A percentile compares a stretch with the other conserved stretches of the same genome.
Evolutionary conservation across 2,113 vertebrate genomes (phyloP).

Genomic region (Morphnarchus princeps): DNA sequence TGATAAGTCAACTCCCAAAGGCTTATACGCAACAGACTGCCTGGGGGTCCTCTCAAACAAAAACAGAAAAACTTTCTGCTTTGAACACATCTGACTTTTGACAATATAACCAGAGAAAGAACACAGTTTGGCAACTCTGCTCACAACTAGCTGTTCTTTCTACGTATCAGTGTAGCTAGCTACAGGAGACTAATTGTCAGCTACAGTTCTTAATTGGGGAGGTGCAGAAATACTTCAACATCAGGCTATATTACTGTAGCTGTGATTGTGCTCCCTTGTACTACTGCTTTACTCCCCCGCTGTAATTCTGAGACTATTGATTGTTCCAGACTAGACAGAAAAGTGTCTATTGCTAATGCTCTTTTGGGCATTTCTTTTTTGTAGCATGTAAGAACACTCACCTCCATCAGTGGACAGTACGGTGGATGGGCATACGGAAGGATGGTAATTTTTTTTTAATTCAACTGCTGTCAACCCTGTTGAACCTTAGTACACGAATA

Average conservation of each 20-base stretch:
- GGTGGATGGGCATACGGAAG: slow-evolving; percentile 61
- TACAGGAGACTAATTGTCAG: neutral
- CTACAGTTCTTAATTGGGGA: neutral
- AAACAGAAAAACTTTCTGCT: neutral
- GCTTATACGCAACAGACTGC: neutral
- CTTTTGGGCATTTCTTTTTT: neutral
- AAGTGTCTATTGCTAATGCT: neutral
- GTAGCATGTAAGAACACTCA: neutral
- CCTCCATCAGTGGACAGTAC: neutral
- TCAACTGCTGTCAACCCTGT: neutral
- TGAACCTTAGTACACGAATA: neutral
- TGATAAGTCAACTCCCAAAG: neutral
- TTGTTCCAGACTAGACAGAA: neutral
- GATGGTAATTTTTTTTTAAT: slow-evolving; percentile 35
- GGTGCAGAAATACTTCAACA: neutral
- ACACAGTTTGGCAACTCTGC: neutral
- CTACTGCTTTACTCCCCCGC: neutral
- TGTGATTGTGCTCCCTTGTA: neutral
- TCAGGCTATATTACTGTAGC: neutral
- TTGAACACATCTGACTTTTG: neutral
- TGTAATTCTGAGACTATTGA: neutral
- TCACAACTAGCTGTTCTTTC: neutral
- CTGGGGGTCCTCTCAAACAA: neutral
- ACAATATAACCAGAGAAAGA: neutral
- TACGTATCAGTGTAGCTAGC: neutral